phyloP scores from a whole-genome alignment of 92 coral and sea anemone species.

The Porites divaricata region DNA sequence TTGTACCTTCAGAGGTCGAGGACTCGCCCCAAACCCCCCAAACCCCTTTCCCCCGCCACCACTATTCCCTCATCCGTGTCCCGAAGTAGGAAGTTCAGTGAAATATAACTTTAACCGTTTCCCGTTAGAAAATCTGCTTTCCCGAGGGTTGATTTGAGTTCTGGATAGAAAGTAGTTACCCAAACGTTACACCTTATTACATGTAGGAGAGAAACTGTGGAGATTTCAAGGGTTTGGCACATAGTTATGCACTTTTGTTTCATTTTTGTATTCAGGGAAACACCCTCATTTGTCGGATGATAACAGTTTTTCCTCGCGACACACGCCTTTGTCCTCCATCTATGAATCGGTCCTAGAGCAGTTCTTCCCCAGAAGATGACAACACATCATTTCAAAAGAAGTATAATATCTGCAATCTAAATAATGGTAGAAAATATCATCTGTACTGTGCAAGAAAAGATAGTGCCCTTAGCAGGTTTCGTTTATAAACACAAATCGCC shows the following conservation, averaged over 20 bases:
- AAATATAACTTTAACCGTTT: no score
- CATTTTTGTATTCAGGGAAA: neutral
- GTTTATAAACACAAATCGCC: neutral
- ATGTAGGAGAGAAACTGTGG: no score
- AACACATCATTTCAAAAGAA: neutral
- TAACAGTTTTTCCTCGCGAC: neutral
- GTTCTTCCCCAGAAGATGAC: constrained; percentile 61
- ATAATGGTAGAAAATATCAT: neutral
- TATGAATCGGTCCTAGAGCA: constrained; percentile 63
- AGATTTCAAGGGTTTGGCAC: no score
- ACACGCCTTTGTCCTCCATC: constrained; percentile 53
- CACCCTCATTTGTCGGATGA: neutral
- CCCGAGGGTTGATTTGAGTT: no score
- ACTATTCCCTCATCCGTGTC: no score
- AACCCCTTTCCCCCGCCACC: no score
- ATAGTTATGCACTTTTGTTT: neutral
- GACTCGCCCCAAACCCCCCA: no score
- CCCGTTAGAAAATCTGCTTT: no score
- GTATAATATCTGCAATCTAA: neutral
- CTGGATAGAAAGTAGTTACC: no score
- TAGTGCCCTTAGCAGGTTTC: neutral
- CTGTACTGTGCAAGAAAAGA: neutral
- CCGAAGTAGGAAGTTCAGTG: no score
- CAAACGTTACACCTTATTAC: no score
- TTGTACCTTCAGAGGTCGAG: no score